Evolutionary conservation across 2,113 vertebrate genomes (phyloP).

Genomic region (Arothron firmamentum): DNA sequence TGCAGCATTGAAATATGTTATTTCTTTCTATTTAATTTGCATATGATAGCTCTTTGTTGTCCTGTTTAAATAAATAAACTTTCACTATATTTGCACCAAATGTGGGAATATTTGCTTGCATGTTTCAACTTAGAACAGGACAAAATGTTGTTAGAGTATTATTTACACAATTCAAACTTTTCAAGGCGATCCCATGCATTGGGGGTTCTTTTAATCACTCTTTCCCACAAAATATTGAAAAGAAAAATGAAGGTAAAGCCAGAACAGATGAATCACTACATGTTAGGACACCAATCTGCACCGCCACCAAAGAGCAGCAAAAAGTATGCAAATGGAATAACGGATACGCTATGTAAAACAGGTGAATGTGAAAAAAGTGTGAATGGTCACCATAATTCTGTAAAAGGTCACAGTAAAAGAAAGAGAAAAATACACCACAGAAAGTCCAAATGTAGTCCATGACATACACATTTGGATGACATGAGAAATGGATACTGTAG

Average conservation of each 20-base stretch:
- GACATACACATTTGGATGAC: slow-evolving; percentile 17
- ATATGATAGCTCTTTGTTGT: too few species aligned
- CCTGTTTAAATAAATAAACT: too few species aligned
- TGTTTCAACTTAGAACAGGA: too few species aligned
- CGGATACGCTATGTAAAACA: neutral
- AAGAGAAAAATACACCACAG: slow-evolving; percentile 5
- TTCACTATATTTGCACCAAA: too few species aligned
- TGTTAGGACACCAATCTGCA: neutral
- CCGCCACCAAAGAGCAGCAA: neutral
- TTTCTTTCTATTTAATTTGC: neutral
- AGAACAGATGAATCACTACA: slow-evolving; percentile 19
- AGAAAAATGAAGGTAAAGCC: slow-evolving; percentile 16
- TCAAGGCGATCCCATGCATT: slow-evolving; percentile 34
- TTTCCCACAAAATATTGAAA: slow-evolving; percentile 18
- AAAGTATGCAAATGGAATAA: slow-evolving; percentile 1
- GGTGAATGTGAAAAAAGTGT: neutral
- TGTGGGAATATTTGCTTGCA: too few species aligned
- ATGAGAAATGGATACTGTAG: slow-evolving; percentile 40
- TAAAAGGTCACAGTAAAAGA: slow-evolving; percentile 17
- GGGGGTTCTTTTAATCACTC: slow-evolving; percentile 66
- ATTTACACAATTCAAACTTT: slow-evolving; percentile 17
- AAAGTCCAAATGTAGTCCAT: slow-evolving; percentile 30
- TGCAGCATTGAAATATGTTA: neutral
- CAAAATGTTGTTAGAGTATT: neutral
- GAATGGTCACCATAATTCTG: slow-evolving; percentile 1